Evolutionary conservation across 1,140 invertebrate species (phyloP).

Genomic region (Papilio polyxenes): DNA sequence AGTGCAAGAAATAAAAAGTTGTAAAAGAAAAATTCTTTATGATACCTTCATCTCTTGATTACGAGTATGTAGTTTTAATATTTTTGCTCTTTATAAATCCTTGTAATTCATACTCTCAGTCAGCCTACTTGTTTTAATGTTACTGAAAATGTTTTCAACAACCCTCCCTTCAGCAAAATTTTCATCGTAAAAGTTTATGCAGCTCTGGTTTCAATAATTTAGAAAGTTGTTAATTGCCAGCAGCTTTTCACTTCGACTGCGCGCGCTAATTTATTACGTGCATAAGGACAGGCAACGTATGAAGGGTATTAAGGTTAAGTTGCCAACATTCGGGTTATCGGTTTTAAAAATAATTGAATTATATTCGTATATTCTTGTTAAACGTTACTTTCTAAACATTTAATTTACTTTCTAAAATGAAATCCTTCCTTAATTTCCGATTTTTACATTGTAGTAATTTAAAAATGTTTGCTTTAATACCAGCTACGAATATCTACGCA

Average conservation of each 20-base stretch:
- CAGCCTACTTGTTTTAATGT: constrained; percentile 8
- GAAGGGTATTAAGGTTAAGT: constrained; percentile 24
- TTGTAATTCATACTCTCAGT: not conserved
- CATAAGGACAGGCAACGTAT: constrained; percentile 24
- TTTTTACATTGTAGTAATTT: too few species aligned
- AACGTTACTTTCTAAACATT: too few species aligned
- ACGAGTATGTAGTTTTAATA: not conserved
- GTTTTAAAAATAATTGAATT: not conserved
- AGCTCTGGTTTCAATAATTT: constrained; percentile 26
- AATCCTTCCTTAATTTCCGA: too few species aligned
- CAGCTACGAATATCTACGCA: too few species aligned
- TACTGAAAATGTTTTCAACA: constrained; percentile 21
- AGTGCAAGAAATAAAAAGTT: not conserved
- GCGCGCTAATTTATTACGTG: constrained; percentile 15
- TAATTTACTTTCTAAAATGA: too few species aligned
- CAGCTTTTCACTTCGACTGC: constrained; percentile 24
- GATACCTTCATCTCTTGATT: not conserved
- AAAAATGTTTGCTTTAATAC: too few species aligned
- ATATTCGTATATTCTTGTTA: too few species aligned
- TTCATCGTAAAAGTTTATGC: constrained; percentile 25
- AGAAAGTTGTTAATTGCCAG: constrained; percentile 23
- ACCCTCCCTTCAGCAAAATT: constrained; percentile 1
- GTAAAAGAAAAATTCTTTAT: not conserved
- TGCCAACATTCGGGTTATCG: not conserved
- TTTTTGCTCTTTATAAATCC: not conserved